Base-by-base conservation (phyloP, 2,888 invertebrate species). In the Melipona beecheii region DNA sequence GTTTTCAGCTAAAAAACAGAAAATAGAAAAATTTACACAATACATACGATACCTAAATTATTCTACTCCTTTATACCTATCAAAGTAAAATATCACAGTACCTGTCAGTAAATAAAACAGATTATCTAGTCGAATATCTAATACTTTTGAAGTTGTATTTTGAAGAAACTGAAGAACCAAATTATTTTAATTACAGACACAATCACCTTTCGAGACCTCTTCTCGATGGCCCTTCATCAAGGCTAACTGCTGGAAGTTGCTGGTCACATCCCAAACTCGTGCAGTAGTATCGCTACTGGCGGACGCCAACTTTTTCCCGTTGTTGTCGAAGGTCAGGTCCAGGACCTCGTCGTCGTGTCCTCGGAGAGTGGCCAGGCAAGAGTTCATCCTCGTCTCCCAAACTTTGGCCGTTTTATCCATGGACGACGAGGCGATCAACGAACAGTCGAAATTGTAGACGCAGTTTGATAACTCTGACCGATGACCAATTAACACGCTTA, bases 271-370 rank as follows among this genome's bases (percentile, higher is more conserved):
- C 95, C 97, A 97, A 71, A 97, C 95, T 27, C 97, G 95, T 0
- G 97, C 97, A 0, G 97, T 97, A 77, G 96, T 96, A 93, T 98
- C 98, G 90, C 97, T 97, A 71, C 97, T 97, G 0, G 96, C 96
- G 0, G 97, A 97, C 21, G 97, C 97, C 93, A 98, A 95, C 68
- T 96, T 95, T 87, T 80, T 87, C 0, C 97, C 97, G 0, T 96
- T 96, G 94, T 96, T 96, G 95, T 98, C 97, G 94, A 98, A 97
- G 82, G 96, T 95, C 65, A 98, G 95, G 92, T 98, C 97, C 71
- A 97, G 93, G 27, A 98, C 97, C 94, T 97, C 97, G 88, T 97
- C 96, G 56, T 96, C 95, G 89, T 97, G 97, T 0, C 95, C 96
- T 0, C 95, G 94, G 0, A 97, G 95, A 0, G 96, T 95, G n/a